Conservation (phyloP, 2,888 invertebrate genomes). For the Acrocyrtus sp. region DNA sequence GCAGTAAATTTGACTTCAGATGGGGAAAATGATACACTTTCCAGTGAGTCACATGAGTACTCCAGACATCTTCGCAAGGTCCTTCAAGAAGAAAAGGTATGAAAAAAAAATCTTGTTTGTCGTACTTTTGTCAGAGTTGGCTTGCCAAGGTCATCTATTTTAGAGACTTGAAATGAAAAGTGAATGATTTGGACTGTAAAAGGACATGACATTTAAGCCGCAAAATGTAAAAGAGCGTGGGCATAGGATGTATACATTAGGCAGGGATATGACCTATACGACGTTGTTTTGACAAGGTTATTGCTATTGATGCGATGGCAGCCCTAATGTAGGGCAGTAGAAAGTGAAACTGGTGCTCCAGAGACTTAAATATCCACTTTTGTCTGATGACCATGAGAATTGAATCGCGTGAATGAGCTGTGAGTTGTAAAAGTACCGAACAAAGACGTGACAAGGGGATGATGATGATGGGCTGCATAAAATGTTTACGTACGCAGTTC, state of each 20-base stretch:
- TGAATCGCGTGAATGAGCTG: not conserved
- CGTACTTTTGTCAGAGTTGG: not conserved
- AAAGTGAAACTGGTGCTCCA: constrained; percentile 48
- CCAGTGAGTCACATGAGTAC: constrained; percentile 60
- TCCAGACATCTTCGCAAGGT: constrained; percentile 59
- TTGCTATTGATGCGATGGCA: not conserved
- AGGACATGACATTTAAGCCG: too few relatives aligned
- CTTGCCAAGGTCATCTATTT: constrained; percentile 44
- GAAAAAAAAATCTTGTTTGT: constrained; percentile 4
- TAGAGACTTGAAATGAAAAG: constrained; percentile 2
- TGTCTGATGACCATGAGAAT: constrained; percentile 42
- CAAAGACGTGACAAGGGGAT: not conserved
- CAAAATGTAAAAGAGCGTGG: too few relatives aligned
- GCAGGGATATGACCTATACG: not conserved
- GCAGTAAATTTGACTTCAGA: constrained; percentile 37
- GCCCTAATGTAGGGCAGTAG: constrained; percentile 23
- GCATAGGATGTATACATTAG: too few relatives aligned
- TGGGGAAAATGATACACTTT: constrained; percentile 46
- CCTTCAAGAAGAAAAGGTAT: constrained; percentile 62
- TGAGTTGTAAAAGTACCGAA: not conserved
- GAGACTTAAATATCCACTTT: constrained; percentile 36
- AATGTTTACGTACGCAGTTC: not conserved
- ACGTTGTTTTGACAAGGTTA: constrained; percentile 16
- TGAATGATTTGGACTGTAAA: not conserved
- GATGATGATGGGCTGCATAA: not conserved